Evolutionary conservation across 2,888 invertebrate species (phyloP), one percentile per base, ranked within the genome.

Genomic region (Calliopum simillimum): DNA sequence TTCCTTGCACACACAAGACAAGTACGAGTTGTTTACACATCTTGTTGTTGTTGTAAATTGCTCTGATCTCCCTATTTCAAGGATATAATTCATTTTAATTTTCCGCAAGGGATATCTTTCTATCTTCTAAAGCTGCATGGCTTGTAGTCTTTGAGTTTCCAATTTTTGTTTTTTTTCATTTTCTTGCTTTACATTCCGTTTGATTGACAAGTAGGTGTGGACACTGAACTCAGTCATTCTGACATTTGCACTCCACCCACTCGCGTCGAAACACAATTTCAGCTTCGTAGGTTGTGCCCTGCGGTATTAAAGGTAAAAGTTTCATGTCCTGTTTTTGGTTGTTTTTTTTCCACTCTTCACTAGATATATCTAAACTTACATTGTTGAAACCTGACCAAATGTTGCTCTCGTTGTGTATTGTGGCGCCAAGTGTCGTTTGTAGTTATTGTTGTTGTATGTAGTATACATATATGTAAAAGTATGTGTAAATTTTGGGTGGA

Each of bases 201-300:
- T 82, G 83, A 81, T 81, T 81, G 83, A 79, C 81, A 79, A 78
- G 83, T 82, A 81, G 82, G 83, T 81, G 83, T 83, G 84, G 82
- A 82, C 81, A 77, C 77, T 79, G 79, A 79, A 81, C 82, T 84
- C 83, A 82, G 79, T 84, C 84, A 83, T 84, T 82, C 81, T 82
- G 82, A 82, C 84, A 83, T 79, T 78, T 76, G 41, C 66, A 55
- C 77, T 78, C 83, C 82, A 82, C 82, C 82, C 84, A 83, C 84
- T 79, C 78, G 78, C 73, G 79, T 77, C 21, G 44, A 12, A 46
- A 25, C 56, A 33, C 19, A 33, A 33, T 33, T 49, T 33, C 51
- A 51, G 23, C 14, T 21, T 47, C 51, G 81, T 81, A 78, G 80
- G 81, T 80, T 81, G 81, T 79, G 82, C 80, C 82, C 78, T 70